These are phyloP conservation scores for Hyperoplus immaculatus DNA, from an alignment of 2,797 vertebrate genomes.

Conservation along the genomic window DNA sequence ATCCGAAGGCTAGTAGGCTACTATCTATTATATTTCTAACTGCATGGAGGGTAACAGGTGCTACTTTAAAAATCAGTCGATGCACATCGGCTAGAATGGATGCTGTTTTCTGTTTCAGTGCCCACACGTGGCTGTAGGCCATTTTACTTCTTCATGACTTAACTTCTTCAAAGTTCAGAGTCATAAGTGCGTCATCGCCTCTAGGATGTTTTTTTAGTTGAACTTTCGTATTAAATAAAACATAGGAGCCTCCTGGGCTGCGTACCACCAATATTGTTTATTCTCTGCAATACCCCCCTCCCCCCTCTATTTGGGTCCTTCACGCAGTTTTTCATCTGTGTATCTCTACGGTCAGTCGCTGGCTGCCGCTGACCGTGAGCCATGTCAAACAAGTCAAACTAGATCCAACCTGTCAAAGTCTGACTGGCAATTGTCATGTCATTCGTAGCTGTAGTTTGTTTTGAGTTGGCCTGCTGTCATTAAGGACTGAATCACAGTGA, in stretches of 20 bases:
- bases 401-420: conserved; percentile 17
- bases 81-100: conserved; percentile 25
- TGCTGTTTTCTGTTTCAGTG: conserved; percentile 41
- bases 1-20: not conserved
- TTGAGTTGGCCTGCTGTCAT: conserved; percentile 55
- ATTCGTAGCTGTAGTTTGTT: conserved; percentile 36
- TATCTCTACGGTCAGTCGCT: conserved; percentile 37
- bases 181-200: conserved; percentile 46
- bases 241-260: conserved; percentile 49
- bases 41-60: conserved; percentile 7
- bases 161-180: conserved; percentile 65
- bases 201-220: conserved; percentile 49
- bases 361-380: conserved; percentile 24
- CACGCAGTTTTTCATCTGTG: conserved; percentile 1
- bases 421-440: conserved; percentile 44
- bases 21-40: not conserved
- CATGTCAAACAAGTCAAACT: conserved; percentile 50
- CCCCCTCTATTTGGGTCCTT: conserved; percentile 14
- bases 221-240: conserved; percentile 72
- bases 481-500: conserved; percentile 68
- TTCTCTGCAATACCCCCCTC: conserved; percentile 47
- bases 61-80: conserved; percentile 16
- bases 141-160: conserved; percentile 56
- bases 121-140: conserved; percentile 40
- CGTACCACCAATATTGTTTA: conserved; percentile 51